Base-by-base conservation (phyloP, 1,140 invertebrate species). In the Heterodera schachtii region DNA sequence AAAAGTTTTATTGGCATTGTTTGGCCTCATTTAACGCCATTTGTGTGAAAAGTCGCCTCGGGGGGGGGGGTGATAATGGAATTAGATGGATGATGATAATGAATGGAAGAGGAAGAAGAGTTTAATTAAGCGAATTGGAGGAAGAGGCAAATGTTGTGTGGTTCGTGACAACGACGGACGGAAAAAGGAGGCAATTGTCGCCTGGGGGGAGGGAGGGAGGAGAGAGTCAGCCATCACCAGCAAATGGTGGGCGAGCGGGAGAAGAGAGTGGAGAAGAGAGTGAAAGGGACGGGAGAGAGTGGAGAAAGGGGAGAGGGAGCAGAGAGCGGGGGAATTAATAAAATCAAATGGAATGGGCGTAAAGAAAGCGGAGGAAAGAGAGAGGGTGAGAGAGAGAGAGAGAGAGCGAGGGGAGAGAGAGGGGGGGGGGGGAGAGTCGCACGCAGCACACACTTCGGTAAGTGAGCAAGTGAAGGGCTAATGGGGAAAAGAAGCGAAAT, bases 281-380 rank as follows among this genome's bases (percentile, higher is more conserved):
- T 16, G 57, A n/a, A n/a, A 6, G 11, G 2, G 49, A n/a, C 0
- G 49, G 11, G 49, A 11, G 49, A 52, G 57, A 64, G 57, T n/a
- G 19, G 13, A 19, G n/a, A n/a, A n/a, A 16, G 57, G 9, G 8
- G 16, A 19, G 57, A 60, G 16, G 57, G 9, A 16, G 57, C 57
- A 60, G 57, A 60, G 57, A 60, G 57, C 57, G 57, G 57, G 19
- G 57, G 57, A 71, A 71, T 71, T 41, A 60, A 60, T 60, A 60
- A 60, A 71, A 71, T 71, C 31, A 46, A 71, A 71, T 69, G 66
- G 66, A 69, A 21, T 71, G 69, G 69, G 69, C 57, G 57, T 16
- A 60, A 60, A 60, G 57, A 60, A 16, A 16, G 57, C 57, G 57
- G 57, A 19, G 57, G 19, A 19, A 21, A 5, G 13, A 11, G 11